Percentiles rank a stretch among this genome's conserved stretches.
These are phyloP conservation scores for Hirudinaria manillensis DNA, from an alignment of 2,888 invertebrate species.

Conservation along the genomic window DNA sequence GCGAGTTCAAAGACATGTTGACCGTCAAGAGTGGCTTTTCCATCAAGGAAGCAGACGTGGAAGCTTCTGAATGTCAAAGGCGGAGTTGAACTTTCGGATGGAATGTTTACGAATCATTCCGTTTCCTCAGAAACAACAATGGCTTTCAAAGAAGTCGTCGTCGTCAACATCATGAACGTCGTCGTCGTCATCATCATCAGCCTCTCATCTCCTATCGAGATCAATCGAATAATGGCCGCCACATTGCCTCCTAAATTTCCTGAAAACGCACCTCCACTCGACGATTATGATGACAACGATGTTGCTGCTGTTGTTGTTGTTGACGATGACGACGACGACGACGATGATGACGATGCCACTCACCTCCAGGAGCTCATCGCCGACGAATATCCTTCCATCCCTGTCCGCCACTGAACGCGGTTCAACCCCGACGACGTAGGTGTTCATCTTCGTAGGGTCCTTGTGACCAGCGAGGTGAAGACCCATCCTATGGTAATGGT, in stretches of 20 bases:
- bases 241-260: not conserved
- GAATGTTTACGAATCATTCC: too few species aligned
- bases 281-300: too few species aligned
- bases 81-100: too few species aligned
- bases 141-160: not conserved
- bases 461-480: slow-evolving; percentile 88
- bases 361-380: slow-evolving; percentile 91
- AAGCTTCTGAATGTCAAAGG: too few species aligned
- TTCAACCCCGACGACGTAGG: slow-evolving; percentile 88
- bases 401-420: slow-evolving; percentile 76
- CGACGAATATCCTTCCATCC: slow-evolving; percentile 68
- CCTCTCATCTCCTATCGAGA: not conserved
- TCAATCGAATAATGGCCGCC: not conserved
- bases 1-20: too few species aligned
- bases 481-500: slow-evolving; percentile 62
- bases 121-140: too few species aligned
- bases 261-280: too few species aligned
- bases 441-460: slow-evolving; percentile 88
- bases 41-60: too few species aligned
- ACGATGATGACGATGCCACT: not conserved
- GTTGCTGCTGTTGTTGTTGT: too few species aligned
- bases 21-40: too few species aligned
- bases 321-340: not conserved
- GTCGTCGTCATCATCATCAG: not conserved
- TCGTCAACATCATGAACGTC: not conserved